Evolutionary conservation across 2,113 vertebrate genomes (phyloP).

Genomic region (Aplodontia rufa): DNA sequence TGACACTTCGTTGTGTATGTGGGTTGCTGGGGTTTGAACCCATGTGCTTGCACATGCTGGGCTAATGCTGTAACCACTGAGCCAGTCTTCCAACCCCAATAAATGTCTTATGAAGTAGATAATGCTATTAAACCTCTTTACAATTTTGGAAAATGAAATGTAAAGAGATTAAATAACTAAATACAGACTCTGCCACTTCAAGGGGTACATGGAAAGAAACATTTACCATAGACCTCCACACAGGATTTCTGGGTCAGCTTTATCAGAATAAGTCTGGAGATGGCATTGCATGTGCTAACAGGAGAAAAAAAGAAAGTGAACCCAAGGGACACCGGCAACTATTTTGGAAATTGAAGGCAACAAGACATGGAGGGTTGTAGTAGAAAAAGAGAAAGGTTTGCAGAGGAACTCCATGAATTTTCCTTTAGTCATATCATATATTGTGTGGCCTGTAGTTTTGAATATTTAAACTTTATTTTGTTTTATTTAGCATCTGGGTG

Average conservation of each 20-base stretch:
- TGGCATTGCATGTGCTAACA: too few relatives aligned
- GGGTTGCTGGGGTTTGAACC: too few relatives aligned
- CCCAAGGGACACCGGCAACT: not conserved
- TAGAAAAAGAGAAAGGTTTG: not conserved
- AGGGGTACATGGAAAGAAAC: rapidly evolving
- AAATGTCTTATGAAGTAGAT: not conserved
- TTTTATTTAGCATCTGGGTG: not conserved
- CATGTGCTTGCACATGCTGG: too few relatives aligned
- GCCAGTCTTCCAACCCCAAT: too few relatives aligned
- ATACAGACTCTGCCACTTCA: not conserved
- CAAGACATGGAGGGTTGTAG: not conserved
- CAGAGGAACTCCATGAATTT: not conserved
- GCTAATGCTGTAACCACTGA: too few relatives aligned
- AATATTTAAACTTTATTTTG: not conserved
- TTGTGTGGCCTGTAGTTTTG: not conserved
- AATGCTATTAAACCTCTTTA: not conserved
- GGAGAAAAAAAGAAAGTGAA: not conserved
- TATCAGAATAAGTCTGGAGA: not conserved
- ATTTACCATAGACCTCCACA: not conserved
- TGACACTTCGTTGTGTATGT: too few relatives aligned
- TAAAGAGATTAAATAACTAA: not conserved
- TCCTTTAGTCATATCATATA: not conserved
- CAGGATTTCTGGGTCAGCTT: not conserved
- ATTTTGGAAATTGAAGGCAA: not conserved
- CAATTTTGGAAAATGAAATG: not conserved